Conservation (phyloP, 2,113 vertebrate genomes). For the Callopanchax toddi region DNA sequence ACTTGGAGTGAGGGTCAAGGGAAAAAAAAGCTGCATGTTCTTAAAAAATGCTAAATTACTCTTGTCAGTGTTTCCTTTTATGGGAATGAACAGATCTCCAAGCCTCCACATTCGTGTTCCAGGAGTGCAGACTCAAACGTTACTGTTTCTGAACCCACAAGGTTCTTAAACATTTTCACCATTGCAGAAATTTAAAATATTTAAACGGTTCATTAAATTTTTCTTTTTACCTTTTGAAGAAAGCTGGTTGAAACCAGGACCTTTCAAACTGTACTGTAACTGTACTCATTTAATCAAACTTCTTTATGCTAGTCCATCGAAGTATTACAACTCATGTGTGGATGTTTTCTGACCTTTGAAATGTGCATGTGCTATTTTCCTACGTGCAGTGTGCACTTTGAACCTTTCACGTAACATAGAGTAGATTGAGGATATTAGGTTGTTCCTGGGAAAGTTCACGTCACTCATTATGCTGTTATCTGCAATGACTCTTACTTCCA, state of each 20-base stretch:
- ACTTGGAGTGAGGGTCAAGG: constrained; percentile 49
- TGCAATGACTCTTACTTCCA: constrained; percentile 27
- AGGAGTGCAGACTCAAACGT: constrained; percentile 2
- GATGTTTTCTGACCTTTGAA: constrained; percentile 7
- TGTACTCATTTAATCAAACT: no score
- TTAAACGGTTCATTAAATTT: no score
- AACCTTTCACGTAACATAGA: constrained; percentile 7
- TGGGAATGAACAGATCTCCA: constrained; percentile 43
- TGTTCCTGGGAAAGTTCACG: constrained; percentile 12
- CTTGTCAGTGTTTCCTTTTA: constrained; percentile 54
- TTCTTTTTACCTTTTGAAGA: no score
- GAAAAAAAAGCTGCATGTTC: constrained; percentile 57
- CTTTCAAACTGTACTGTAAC: no score
- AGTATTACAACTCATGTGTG: constrained; percentile 1
- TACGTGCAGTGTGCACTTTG: constrained; percentile 12
- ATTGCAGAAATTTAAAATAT: no score
- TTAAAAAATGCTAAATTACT: constrained; percentile 45
- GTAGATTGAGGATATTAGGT: neutral
- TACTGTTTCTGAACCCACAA: neutral
- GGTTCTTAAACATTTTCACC: neutral
- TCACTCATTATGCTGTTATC: constrained; percentile 38
- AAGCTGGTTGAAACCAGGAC: no score
- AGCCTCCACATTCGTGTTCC: constrained; percentile 20
- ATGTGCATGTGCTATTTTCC: neutral
- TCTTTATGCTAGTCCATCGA: no score